Conservation (phyloP, 2,888 invertebrate genomes). For the Himalopsyche kuldschensis region DNA sequence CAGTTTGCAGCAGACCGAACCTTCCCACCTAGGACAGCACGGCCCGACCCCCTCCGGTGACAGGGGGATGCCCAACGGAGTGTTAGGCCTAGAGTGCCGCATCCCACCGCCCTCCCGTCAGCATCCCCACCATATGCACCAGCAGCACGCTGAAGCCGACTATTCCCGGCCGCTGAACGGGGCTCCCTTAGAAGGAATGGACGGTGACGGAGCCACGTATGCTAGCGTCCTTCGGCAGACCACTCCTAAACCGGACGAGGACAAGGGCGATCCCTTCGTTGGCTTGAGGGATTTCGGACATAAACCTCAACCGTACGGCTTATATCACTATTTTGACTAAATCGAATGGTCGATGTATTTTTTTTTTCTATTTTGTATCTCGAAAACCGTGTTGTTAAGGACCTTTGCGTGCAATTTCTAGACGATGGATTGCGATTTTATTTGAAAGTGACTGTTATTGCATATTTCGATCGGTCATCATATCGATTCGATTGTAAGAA, state of each 20-base stretch:
- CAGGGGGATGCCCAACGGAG: conserved; percentile 30
- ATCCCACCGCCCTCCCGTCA: conserved; percentile 24
- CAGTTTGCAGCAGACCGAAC: conserved; percentile 44
- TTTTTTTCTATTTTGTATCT: conserved; percentile 24
- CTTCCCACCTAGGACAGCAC: conserved; percentile 39
- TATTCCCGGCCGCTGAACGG: conserved; percentile 37
- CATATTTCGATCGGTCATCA: conserved; percentile 10
- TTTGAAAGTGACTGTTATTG: conserved; percentile 14
- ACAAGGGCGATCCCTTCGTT: conserved; percentile 54
- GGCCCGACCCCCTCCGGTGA: conserved; percentile 37
- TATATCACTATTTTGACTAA: conserved; percentile 62
- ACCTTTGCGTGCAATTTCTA: conserved; percentile 24
- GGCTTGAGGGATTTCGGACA: conserved; percentile 55
- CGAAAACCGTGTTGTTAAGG: conserved; percentile 12
- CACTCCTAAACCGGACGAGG: conserved; percentile 40
- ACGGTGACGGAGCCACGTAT: conserved; percentile 43
- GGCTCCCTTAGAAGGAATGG: conserved; percentile 32
- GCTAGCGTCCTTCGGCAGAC: conserved; percentile 44
- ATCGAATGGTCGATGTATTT: conserved; percentile 11
- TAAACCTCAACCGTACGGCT: conserved; percentile 50
- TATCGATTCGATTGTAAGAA: conserved; percentile 7
- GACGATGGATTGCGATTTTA: conserved; percentile 8
- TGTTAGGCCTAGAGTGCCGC: conserved; percentile 32
- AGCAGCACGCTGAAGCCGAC: conserved; percentile 33
- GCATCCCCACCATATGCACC: conserved; percentile 37